Evolutionary conservation across 1,140 invertebrate genomes (phyloP).

Genomic region (Aporrectodea caliginosa): DNA sequence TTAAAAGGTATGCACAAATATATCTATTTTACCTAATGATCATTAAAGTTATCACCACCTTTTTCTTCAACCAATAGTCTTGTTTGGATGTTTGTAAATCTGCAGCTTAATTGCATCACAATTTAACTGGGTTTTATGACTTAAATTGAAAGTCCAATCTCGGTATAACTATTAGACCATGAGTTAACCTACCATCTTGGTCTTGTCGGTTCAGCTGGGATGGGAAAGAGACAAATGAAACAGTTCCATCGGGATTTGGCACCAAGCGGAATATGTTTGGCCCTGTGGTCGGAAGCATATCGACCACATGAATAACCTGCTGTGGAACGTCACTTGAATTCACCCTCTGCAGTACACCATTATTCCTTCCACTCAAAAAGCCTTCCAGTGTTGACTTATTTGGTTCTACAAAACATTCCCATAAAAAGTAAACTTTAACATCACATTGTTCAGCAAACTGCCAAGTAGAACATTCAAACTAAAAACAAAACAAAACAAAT

Average conservation of each 20-base stretch:
- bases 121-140: not conserved
- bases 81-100: not conserved
- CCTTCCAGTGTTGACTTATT: not conserved
- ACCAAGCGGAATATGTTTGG: conserved; percentile 8
- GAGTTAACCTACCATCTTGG: not conserved
- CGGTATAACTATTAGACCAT: too few relatives aligned
- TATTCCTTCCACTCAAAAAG: not conserved
- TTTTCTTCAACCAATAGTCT: not conserved
- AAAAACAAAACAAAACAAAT: not conserved
- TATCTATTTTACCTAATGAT: too few relatives aligned
- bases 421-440: not conserved
- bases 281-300: conserved; percentile 22
- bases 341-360: not conserved
- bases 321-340: not conserved
- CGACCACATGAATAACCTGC: not conserved
- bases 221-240: not conserved
- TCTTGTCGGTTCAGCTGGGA: not conserved
- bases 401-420: not conserved
- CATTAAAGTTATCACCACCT: not conserved
- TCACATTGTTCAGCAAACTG: not conserved
- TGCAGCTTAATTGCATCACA: not conserved
- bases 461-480: not conserved
- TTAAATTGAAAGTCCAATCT: not conserved
- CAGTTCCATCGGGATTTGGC: not conserved
- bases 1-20: too few relatives aligned